A percentile compares a stretch with the other conserved stretches of the same genome.
Conservation (phyloP, 2,888 invertebrate genomes). For the Cyaniris semiargus region DNA sequence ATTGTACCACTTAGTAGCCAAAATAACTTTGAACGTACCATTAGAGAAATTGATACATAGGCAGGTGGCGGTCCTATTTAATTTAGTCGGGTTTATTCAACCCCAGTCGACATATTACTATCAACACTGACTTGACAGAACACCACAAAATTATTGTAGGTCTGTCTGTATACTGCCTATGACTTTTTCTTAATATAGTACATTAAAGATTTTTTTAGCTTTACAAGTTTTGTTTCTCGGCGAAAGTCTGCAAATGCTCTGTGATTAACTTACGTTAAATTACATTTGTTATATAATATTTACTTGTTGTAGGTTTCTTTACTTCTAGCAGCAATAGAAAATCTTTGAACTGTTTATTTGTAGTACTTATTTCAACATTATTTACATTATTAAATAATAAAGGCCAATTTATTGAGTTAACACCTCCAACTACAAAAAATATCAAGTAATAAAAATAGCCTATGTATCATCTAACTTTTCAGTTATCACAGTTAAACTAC, state of each 20-base stretch:
- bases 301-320: neutral
- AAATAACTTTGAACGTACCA: neutral
- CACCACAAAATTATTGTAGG: no score
- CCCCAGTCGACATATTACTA: neutral
- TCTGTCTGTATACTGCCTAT: neutral
- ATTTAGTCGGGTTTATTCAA: neutral
- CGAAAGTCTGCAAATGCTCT: neutral
- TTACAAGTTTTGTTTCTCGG: neutral
- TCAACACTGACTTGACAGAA: neutral
- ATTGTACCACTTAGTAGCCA: neutral
- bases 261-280: neutral
- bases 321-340: neutral
- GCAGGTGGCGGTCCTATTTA: neutral
- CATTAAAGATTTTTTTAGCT: neutral
- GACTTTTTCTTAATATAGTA: neutral
- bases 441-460: neutral
- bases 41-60: neutral
- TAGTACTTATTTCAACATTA: conserved; percentile 4
- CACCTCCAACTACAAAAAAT: conserved; percentile 13
- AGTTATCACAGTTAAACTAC: conserved; percentile 14
- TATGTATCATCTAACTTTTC: neutral
- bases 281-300: neutral
- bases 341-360: neutral
- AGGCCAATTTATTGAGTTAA: conserved; percentile 2
- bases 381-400: neutral